phyloP scores from a whole-genome alignment of 2,113 vertebrate genomes.

The Megaceryle torquata region DNA sequence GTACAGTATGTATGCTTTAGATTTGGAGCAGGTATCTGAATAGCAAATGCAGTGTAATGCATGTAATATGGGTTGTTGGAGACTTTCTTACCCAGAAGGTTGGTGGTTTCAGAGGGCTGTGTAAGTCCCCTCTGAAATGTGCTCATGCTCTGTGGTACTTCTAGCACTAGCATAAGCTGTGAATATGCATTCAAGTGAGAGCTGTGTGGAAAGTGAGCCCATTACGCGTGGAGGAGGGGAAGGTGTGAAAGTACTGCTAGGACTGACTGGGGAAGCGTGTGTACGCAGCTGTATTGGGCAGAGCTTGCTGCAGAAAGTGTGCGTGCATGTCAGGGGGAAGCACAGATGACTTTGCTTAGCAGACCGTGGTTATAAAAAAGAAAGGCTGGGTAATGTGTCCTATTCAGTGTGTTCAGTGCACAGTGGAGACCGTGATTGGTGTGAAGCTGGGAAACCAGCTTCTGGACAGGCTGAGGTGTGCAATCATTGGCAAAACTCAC shows the following conservation, averaged over 20 bases:
- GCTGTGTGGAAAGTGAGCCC: neutral
- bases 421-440: neutral
- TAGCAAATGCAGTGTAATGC: constrained; percentile 11
- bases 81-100: constrained; percentile 20
- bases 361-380: neutral
- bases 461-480: neutral
- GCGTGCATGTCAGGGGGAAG: neutral
- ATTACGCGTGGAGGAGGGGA: neutral
- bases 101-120: constrained; percentile 20
- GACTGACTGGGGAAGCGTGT: neutral
- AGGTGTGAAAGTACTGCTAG: neutral
- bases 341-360: neutral
- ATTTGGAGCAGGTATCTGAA: constrained; percentile 43
- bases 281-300: neutral
- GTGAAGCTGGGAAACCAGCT: neutral
- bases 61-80: neutral
- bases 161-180: neutral
- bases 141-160: neutral
- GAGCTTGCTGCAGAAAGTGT: neutral
- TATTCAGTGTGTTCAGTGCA: neutral
- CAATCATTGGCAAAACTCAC: neutral
- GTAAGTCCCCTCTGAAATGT: neutral
- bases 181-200: neutral
- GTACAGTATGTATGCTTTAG: constrained; percentile 11
- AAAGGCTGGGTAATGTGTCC: neutral